phyloP scores from a whole-genome alignment of 2,888 invertebrate genomes.

The Acronicta aceris region DNA sequence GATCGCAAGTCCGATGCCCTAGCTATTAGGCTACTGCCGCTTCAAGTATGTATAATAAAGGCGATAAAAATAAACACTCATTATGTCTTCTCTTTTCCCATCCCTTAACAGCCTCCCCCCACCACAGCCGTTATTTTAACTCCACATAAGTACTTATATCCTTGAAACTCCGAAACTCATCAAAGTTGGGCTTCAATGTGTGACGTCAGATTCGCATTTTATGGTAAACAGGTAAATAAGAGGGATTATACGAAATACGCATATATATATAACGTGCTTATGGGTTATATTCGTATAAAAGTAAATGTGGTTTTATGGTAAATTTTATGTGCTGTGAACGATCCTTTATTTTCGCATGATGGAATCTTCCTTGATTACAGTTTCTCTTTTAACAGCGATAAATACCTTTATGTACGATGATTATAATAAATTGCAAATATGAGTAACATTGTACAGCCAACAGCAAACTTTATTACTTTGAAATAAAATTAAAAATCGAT shows the following conservation, averaged over 20 bases:
- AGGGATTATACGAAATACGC: slow-evolving; percentile 34
- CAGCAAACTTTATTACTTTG: too few species aligned
- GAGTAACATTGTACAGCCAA: too few species aligned
- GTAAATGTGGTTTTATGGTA: background rate
- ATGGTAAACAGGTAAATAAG: slow-evolving; percentile 62
- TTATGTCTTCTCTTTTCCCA: background rate
- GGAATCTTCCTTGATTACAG: background rate
- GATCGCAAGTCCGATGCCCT: too few species aligned
- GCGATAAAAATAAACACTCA: slow-evolving; percentile 15
- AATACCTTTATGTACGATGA: too few species aligned
- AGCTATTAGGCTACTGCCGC: too few species aligned
- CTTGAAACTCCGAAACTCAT: slow-evolving; percentile 58
- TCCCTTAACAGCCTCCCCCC: slow-evolving; percentile 6
- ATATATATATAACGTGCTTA: slow-evolving; percentile 10
- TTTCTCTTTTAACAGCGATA: background rate
- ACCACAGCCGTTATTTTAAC: slow-evolving; percentile 31
- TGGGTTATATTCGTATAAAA: background rate
- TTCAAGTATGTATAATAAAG: too few species aligned
- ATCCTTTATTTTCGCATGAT: background rate
- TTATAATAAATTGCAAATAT: too few species aligned
- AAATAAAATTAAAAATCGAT: too few species aligned
- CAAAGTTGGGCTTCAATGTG: slow-evolving; percentile 53
- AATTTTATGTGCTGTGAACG: background rate
- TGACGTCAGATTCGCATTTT: slow-evolving; percentile 57
- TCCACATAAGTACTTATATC: slow-evolving; percentile 42